A percentile compares a stretch with the other conserved stretches of the same genome.
Evolutionary conservation across 2,797 vertebrate genomes (phyloP).

Genomic region (Morelia viridis): DNA sequence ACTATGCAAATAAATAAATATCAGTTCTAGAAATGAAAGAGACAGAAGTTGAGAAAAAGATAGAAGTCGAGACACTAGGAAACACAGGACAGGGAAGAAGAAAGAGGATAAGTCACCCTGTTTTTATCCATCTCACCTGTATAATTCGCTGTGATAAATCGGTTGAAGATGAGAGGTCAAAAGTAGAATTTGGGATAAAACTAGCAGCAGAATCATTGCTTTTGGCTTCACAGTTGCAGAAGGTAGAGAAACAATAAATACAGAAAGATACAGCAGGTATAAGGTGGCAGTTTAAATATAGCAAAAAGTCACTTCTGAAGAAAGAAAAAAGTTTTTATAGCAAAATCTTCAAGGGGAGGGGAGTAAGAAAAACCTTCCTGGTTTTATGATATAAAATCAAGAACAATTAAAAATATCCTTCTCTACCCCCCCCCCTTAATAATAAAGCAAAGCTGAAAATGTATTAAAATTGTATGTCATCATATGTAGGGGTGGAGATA

Average conservation of each 20-base stretch:
- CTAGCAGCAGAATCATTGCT: slow-evolving; percentile 70
- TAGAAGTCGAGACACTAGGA: slow-evolving; percentile 46
- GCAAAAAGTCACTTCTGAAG: slow-evolving; percentile 56
- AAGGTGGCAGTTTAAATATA: slow-evolving; percentile 59
- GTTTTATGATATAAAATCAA: slow-evolving; percentile 13
- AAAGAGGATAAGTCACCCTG: slow-evolving; percentile 49
- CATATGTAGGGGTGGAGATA: not conserved
- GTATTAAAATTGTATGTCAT: not conserved
- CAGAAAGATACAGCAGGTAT: slow-evolving; percentile 64
- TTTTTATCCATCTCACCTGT: slow-evolving; percentile 79
- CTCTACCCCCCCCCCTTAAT: not conserved
- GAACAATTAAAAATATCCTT: not conserved
- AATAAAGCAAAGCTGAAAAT: not conserved
- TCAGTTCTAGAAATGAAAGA: slow-evolving; percentile 61
- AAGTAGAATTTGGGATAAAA: slow-evolving; percentile 75
- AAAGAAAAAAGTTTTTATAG: slow-evolving; percentile 58
- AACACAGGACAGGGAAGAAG: slow-evolving; percentile 60
- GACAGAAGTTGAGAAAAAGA: slow-evolving; percentile 25
- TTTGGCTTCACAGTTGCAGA: slow-evolving; percentile 67
- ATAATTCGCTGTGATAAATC: slow-evolving; percentile 81
- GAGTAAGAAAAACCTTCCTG: slow-evolving; percentile 41
- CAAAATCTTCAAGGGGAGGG: slow-evolving; percentile 40
- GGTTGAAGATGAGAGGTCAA: slow-evolving; percentile 81
- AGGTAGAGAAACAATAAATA: slow-evolving; percentile 63
- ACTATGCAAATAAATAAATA: slow-evolving; percentile 60